Evolutionary conservation across 2,113 vertebrate species (phyloP), one percentile per base, ranked within the genome.

Genomic region (Oxyura jamaicensis): DNA sequence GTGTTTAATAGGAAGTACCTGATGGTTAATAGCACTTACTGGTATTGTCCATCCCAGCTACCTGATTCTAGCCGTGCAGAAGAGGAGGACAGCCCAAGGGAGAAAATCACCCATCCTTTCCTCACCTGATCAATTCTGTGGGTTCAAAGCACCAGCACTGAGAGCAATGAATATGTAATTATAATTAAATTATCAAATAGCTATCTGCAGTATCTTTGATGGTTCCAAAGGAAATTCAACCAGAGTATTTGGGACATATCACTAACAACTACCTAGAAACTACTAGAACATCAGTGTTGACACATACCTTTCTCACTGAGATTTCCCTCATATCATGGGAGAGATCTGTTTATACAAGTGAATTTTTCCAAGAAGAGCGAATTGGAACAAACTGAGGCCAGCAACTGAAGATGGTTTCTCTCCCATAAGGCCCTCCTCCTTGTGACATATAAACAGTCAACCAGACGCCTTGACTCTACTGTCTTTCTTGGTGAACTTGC

Each of bases 331-430:
- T 86, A 42, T 9, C 25, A 16, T 42, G 59, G 35, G 35, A 88
- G 58, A 68, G 52, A 77, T 93, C 76, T 93, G 58, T 95, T 91
- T 90, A 80, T 48, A 53, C 66, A 79, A 94, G 65, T 28, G 48
- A 22, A 31, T 36, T 94, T 97, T 96, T 83, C 85, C 85, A 48
- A 71, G 88, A 60, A n/a, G 50, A 91, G 55, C 41, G 56, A 92
- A 76, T 25, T 58, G 65, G 41, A 55, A 56, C 44, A 48, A 76
- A 39, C 58, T 39, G 36, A n/a, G 55, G 55, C 68, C 50, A 87
- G 46, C 41, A 63, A 60, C 73, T 71, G 28, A 59, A 59, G 78
- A 67, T 68, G 31, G 52, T 82, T 69, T 75, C 46, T 88, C 16
- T 76, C 79, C 2, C 29, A 21, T 73, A 76, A 41, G 58, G 67